Conservation (phyloP, 2,113 vertebrate genomes). For the Oophaga pumilio region DNA sequence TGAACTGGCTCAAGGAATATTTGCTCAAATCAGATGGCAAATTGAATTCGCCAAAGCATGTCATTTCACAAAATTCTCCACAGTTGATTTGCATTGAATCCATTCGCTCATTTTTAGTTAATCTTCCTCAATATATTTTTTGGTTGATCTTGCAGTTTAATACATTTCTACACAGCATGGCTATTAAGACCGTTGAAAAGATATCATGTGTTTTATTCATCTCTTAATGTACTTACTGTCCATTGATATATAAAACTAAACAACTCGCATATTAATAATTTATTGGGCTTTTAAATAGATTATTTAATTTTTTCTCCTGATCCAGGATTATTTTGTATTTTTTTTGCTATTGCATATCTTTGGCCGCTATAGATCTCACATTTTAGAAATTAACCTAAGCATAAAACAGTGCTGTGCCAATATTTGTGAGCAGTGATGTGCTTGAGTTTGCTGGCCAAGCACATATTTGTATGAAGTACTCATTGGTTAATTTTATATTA, state of each 20-base stretch:
- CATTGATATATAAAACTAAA: not conserved
- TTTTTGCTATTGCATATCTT: not conserved
- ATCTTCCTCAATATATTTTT: too few species aligned
- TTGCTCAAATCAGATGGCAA: too few species aligned
- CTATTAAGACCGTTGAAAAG: too few species aligned
- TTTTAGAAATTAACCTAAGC: not conserved
- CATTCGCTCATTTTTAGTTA: too few species aligned
- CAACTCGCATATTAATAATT: not conserved
- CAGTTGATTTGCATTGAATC: too few species aligned
- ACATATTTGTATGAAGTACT: constrained; percentile 5
- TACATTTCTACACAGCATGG: too few species aligned
- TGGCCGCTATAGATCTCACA: not conserved
- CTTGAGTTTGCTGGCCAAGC: not conserved
- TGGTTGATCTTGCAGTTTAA: too few species aligned
- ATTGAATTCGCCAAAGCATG: too few species aligned
- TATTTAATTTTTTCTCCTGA: not conserved
- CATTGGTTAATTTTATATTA: constrained; percentile 9
- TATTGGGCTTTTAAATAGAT: not conserved
- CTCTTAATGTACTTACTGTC: too few species aligned
- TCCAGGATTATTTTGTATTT: not conserved
- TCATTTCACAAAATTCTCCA: too few species aligned
- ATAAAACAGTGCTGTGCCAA: not conserved
- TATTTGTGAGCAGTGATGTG: not conserved
- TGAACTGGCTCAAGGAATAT: too few species aligned
- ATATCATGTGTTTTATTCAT: too few species aligned